Conservation (phyloP, 2,113 vertebrate genomes). For the Thermophis baileyi region DNA sequence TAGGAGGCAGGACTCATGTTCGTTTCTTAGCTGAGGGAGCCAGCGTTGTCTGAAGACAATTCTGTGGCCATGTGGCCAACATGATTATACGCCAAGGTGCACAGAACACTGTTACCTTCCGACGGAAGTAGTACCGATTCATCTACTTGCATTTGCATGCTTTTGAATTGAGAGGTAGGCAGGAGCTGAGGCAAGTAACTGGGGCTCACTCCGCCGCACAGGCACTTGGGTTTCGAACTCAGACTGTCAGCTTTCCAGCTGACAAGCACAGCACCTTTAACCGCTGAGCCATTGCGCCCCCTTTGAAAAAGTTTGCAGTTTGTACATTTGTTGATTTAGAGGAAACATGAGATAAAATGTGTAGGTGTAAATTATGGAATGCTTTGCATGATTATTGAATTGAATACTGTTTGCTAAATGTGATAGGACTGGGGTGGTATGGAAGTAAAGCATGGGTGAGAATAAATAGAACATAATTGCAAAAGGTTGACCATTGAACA, state of each 20-base stretch:
- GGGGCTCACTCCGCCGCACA: neutral
- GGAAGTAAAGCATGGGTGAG: neutral
- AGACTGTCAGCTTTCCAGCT: neutral
- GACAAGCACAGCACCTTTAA: neutral
- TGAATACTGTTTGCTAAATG: neutral
- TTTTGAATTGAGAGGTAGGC: neutral
- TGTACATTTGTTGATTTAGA: neutral
- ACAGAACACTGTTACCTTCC: neutral
- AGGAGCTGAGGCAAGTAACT: neutral
- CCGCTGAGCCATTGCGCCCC: fast-evolving
- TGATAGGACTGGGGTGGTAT: neutral
- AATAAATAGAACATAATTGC: neutral
- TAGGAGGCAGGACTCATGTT: neutral
- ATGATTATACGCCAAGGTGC: neutral
- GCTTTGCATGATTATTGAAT: neutral
- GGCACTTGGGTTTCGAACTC: neutral
- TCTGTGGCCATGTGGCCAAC: neutral
- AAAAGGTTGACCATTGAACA: neutral
- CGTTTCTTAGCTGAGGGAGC: neutral
- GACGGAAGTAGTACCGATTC: neutral
- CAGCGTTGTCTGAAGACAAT: neutral
- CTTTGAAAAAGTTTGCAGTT: neutral
- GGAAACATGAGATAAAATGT: neutral
- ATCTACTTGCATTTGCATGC: neutral
- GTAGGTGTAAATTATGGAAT: neutral